These are phyloP conservation scores for Phytoseiulus persimilis DNA, from an alignment of 2,888 invertebrate genomes.

Conservation along the genomic window DNA sequence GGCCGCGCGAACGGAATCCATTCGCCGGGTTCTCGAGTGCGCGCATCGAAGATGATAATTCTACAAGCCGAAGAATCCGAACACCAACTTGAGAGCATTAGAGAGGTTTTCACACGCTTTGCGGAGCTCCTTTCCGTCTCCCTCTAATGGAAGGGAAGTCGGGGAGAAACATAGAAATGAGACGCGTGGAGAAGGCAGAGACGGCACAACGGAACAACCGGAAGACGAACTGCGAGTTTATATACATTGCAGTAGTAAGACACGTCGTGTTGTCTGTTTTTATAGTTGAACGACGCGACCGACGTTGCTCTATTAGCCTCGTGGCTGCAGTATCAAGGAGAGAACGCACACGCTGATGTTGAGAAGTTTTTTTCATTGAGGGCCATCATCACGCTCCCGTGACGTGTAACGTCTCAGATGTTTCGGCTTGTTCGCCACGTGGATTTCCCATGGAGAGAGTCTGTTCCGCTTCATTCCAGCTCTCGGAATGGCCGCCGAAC, in stretches of 20 bases:
- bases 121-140: too few relatives aligned
- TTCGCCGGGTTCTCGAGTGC: too few relatives aligned
- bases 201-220: neutral
- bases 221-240: neutral
- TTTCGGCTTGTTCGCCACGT: neutral
- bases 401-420: neutral
- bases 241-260: neutral
- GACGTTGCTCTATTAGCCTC: neutral
- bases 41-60: too few relatives aligned
- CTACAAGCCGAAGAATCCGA: too few relatives aligned
- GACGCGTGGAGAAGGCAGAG: neutral
- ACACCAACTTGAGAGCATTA: too few relatives aligned
- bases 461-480: too few relatives aligned
- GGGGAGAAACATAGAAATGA: too few relatives aligned
- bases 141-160: too few relatives aligned
- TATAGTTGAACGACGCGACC: neutral
- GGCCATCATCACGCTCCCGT: neutral
- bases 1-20: neutral
- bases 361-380: neutral
- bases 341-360: neutral
- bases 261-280: neutral
- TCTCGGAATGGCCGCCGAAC: too few relatives aligned
- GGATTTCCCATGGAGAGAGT: neutral
- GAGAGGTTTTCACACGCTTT: too few relatives aligned
- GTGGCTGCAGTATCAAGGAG: neutral